Evolutionary conservation across 2,888 invertebrate species (phyloP), one percentile per base, ranked within the genome.

Genomic region (Rambutsinella grinnellia): DNA sequence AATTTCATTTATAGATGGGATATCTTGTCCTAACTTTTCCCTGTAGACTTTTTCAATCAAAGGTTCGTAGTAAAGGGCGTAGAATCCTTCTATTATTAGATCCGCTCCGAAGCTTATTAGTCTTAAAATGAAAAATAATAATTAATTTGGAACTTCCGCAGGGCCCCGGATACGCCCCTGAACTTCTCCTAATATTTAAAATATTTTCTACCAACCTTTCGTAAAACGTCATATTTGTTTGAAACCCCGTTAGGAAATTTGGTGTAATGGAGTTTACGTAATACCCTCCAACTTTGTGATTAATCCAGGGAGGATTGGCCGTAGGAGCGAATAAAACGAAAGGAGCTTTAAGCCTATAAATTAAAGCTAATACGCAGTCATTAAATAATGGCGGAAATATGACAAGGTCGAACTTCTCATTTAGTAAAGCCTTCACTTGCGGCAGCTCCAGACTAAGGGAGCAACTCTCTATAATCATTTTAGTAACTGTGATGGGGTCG

Each of bases 1-100:
- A 26, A 76, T 62, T 23, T 83, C 83, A n/a, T n/a, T 6, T 21
- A 81, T 27, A 8, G 72, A 61, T 6, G 84, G 84, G n/a, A 72
- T 24, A 19, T 70, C 66, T 1, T 76, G 8, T n/a, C 76, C 87
- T 63, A 89, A 89, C 81, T 87, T 86, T 71, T 87, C 78, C 23
- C 65, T 23, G 70, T 79, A 79, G 13, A 76, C 36, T 23, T 36
- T 28, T 17, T 69, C 74, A 63, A 79, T 74, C 3, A 8, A 24
- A 1, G 79, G 79, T 49, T 87, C 85, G 67, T 86, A 86, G 46
- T 83, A 83, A 57, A 83, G 84, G 56, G 85, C 82, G 3, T 87
- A n/a, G n/a, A 26, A 62, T 1, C 5, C 3, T 26, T 87, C 85
- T 49, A 87, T 86, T 46, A 85, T 86, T 2, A 87, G 65, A 0